phyloP scores from a whole-genome alignment of 2,797 vertebrate genomes.

The Rhabdophis nuchalis region DNA sequence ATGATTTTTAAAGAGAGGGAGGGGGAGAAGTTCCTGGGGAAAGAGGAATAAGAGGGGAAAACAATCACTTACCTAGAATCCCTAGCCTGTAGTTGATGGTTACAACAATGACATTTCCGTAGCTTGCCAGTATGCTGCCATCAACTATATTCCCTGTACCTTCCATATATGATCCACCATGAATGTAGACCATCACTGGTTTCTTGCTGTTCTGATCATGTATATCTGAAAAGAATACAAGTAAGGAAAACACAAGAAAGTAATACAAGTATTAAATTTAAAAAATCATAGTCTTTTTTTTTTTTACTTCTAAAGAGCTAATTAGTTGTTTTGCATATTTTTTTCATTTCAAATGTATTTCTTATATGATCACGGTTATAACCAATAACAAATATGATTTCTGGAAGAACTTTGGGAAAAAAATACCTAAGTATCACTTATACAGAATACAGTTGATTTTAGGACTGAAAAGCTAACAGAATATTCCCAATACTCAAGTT shows the following conservation, averaged over 20 bases:
- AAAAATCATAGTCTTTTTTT: not conserved
- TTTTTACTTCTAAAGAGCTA: not conserved
- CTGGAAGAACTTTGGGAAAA: not conserved
- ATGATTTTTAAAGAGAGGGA: not conserved
- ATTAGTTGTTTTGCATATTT: not conserved
- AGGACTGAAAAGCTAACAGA: not conserved
- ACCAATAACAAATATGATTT: not conserved
- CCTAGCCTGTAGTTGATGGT: conserved; percentile 95
- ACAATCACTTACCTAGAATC: conserved; percentile 83
- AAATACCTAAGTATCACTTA: not conserved
- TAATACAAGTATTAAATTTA: conserved; percentile 37
- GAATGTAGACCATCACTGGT: conserved; percentile 97
- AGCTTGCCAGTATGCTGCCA: conserved; percentile 92
- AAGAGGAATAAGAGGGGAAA: not conserved
- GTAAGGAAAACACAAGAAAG: conserved; percentile 58
- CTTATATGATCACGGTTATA: not conserved
- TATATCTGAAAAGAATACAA: conserved; percentile 78
- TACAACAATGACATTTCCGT: conserved; percentile 93
- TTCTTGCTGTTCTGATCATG: conserved; percentile 89
- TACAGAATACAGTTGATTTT: not conserved
- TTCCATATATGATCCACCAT: conserved; percentile 95
- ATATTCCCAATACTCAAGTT: too few species aligned
- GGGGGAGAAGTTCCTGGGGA: not conserved
- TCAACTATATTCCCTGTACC: conserved; percentile 95
- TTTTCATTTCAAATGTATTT: not conserved